phyloP scores from a whole-genome alignment of 2,113 vertebrate genomes.

The Gnathonemus echidnorhynchus region DNA sequence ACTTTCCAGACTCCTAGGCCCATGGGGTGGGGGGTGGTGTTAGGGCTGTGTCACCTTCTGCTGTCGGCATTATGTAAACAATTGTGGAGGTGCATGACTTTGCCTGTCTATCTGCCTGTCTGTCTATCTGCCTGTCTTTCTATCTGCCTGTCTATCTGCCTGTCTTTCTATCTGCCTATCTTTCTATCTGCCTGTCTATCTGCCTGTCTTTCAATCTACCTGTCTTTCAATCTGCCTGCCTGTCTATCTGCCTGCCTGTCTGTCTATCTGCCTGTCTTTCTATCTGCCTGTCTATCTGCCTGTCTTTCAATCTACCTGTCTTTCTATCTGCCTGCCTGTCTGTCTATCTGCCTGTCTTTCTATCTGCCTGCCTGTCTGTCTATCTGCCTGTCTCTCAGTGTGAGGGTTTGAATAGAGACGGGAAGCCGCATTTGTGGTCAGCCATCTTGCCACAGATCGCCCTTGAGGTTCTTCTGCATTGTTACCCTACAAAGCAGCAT shows the following conservation, averaged over 20 bases:
- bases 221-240: too few relatives aligned
- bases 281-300: too few relatives aligned
- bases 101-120: background rate
- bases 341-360: too few relatives aligned
- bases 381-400: background rate
- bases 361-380: too few relatives aligned
- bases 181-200: too few relatives aligned
- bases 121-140: too few relatives aligned
- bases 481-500: background rate
- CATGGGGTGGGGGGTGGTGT: background rate
- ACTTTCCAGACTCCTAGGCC: background rate
- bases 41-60: background rate
- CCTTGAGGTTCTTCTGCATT: background rate
- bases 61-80: background rate
- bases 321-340: too few relatives aligned
- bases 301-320: too few relatives aligned
- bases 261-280: accelerated
- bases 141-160: too few relatives aligned
- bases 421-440: background rate
- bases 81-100: background rate
- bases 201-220: too few relatives aligned
- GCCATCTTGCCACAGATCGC: background rate
- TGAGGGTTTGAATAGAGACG: background rate
- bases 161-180: too few relatives aligned
- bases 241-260: too few relatives aligned